A percentile compares a stretch with the other conserved stretches of the same genome.
Evolutionary conservation across 2,797 vertebrate genomes (phyloP).

Genomic region (Sciurus vulgaris): DNA sequence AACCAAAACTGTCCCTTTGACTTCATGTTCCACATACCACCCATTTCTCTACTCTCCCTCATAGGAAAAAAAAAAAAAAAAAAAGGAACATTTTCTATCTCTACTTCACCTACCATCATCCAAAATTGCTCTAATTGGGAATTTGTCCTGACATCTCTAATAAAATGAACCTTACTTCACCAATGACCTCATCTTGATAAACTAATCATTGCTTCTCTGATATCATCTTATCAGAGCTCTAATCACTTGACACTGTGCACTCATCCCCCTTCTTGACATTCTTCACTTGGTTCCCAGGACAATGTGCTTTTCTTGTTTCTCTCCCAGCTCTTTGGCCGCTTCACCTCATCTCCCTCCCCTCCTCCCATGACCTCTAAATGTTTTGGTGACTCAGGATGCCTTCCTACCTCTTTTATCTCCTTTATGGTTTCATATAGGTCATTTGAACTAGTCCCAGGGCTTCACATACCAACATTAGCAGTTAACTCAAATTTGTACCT

Average conservation of each 20-base stretch:
- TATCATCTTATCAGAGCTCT: constrained; percentile 38
- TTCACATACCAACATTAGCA: constrained; percentile 10
- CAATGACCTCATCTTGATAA: constrained; percentile 54
- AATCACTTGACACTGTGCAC: not conserved
- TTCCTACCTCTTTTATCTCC: not conserved
- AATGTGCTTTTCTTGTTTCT: not conserved
- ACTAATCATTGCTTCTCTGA: constrained; percentile 43
- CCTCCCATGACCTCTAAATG: not conserved
- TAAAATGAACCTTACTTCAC: constrained; percentile 38
- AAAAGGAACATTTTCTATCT: not conserved
- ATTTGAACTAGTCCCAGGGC: not conserved
- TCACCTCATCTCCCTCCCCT: not conserved
- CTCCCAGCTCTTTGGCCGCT: not conserved
- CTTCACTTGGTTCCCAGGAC: not conserved
- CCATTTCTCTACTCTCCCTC: not conserved
- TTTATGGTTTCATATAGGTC: constrained; percentile 40
- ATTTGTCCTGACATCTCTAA: constrained; percentile 37
- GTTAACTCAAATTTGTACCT: constrained; percentile 58
- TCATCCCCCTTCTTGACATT: not conserved
- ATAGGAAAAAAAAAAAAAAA: not conserved
- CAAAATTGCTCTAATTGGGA: not conserved
- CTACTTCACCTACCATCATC: not conserved
- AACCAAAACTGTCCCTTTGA: constrained; percentile 9
- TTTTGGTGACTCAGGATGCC: not conserved
- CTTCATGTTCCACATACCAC: not conserved